Evolutionary conservation across 2,888 invertebrate genomes (phyloP), one percentile per base, ranked within the genome.

Genomic region (Auanema freiburgensis): DNA sequence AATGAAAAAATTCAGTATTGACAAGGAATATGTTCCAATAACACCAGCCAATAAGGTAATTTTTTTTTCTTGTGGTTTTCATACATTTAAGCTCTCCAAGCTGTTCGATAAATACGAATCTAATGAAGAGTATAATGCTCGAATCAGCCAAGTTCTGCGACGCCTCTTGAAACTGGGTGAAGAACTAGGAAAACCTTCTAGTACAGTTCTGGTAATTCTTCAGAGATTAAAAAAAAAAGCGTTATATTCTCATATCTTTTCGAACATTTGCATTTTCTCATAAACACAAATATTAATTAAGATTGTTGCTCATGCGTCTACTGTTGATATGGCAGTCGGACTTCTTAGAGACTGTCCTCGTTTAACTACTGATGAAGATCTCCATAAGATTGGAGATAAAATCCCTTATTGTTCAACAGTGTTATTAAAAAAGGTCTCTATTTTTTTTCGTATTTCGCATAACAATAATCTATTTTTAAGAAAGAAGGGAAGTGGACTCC

Each of bases 261-360:
- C n/a, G n/a, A n/a, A n/a, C n/a, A n/a, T n/a, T n/a, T n/a, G n/a
- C n/a, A n/a, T n/a, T 5, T 33, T 33, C 33, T 33, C 33, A 33
- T 8, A 33, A 33, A 18, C 46, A 46, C 5, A 46, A 18, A 46
- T 16, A 23, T 16, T 16, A 46, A 46, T 65, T 46, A 42, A 64
- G 59, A 60, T 74, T 2, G 74, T 74, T 8, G 79, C 70, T 11
- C 79, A 79, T 51, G 78, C 79, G 12, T 78, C 78, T 23, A 78
- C 78, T 1, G 78, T 79, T n/a, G 79, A 79, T 61, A 68, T 79
- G 66, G 76, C 74, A 2, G 76, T 72, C 2, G 78, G 78, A 14
- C 55, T 60, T 23, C 60, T 60, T 11, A 55, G 72, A 33, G 66
- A 66, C 12, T 52, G 56, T 44, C 67, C 69, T n/a, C 59, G 76